Evolutionary conservation across 2,797 vertebrate genomes (phyloP).

Genomic region (Tragelaphus eurycerus): DNA sequence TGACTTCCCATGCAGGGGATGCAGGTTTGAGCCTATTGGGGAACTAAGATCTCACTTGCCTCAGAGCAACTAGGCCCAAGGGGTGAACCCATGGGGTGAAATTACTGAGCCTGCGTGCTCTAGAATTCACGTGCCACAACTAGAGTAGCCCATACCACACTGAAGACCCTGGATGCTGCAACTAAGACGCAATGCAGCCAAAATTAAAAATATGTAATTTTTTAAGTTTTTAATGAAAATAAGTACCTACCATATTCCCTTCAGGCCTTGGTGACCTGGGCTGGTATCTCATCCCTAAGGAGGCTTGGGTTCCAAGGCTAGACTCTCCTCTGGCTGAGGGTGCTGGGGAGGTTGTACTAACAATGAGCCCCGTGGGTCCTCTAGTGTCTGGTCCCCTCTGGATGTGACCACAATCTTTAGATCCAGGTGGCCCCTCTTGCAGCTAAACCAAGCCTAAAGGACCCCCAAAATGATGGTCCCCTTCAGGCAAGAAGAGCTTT

Average conservation of each 20-base stretch:
- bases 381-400: not conserved
- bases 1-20: not conserved
- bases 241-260: not conserved
- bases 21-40: not conserved
- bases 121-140: not conserved
- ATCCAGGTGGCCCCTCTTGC: not conserved
- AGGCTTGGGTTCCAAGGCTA: not conserved
- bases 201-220: not conserved
- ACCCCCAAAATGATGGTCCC: not conserved
- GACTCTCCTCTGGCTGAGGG: not conserved
- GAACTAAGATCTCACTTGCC: not conserved
- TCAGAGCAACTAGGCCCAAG: not conserved
- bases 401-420: not conserved
- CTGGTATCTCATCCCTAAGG: not conserved
- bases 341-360: not conserved
- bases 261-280: not conserved
- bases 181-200: not conserved
- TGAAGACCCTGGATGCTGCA: not conserved
- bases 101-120: accelerated
- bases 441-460: not conserved
- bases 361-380: not conserved
- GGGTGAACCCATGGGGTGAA: not conserved
- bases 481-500: not conserved
- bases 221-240: not conserved
- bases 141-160: not conserved